Conservation (phyloP, 1,140 invertebrate genomes). For the Drosophila malerkotliana region DNA sequence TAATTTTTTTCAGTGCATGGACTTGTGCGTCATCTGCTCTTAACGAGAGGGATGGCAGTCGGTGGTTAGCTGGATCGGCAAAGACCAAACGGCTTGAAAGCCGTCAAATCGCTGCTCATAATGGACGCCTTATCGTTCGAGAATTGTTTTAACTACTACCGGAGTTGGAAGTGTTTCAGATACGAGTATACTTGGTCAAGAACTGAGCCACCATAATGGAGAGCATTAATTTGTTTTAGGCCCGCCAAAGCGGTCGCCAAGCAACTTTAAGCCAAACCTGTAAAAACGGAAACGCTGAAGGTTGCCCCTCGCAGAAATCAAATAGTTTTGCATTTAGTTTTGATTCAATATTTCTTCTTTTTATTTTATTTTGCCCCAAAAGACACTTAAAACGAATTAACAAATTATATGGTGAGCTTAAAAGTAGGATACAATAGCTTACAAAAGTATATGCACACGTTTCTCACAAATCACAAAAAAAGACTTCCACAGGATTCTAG, state of each 20-base stretch:
- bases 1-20: conserved; percentile 2
- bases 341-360: conserved; percentile 13
- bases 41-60: not conserved
- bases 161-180: conserved; percentile 74
- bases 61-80: conserved; percentile 51
- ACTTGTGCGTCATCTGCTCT: conserved; percentile 54
- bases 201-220: conserved; percentile 60
- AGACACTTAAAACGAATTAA: conserved; percentile 75
- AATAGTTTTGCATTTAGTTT: conserved; percentile 31
- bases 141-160: conserved; percentile 83
- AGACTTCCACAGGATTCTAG: conserved; percentile 5
- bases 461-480: conserved; percentile 62
- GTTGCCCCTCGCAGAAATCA: conserved; percentile 21
- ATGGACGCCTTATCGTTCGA: conserved; percentile 76
- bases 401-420: conserved; percentile 53
- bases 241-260: conserved; percentile 64
- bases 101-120: conserved; percentile 83
- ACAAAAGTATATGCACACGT: conserved; percentile 60
- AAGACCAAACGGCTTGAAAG: conserved; percentile 75
- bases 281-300: conserved; percentile 76
- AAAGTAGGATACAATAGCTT: conserved; percentile 17
- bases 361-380: conserved; percentile 32
- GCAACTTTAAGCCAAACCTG: conserved; percentile 61
- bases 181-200: conserved; percentile 21
- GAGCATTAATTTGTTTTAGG: conserved; percentile 74